Base-by-base conservation (phyloP, 2,797 vertebrate species). In the Pelodytes ibericus region DNA sequence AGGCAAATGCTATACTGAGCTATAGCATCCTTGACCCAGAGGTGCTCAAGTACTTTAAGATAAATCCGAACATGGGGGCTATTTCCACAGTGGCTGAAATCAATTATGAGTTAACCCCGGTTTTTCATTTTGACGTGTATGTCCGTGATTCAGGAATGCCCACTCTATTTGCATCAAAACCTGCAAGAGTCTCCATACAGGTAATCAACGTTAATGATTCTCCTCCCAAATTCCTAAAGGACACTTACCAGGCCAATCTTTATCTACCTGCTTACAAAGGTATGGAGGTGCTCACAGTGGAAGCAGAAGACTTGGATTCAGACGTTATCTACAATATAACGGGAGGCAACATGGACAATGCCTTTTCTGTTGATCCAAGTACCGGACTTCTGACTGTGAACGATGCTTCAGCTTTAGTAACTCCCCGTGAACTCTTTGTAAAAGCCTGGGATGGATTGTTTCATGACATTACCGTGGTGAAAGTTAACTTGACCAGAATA, bases 121-220 rank as follows among this genome's bases (percentile, higher is more conserved):
- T 92, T 81, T 95, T 94, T 84, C 88, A 82, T 51, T 96, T 99
- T 80, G 92, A 77, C 0, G 91, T 99, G 67, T 95, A 96, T 2
- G 95, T 90, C 2, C 92, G 83, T 2, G 97, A 99, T 86, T 94
- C 94, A 0, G 96, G 97, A 74, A 91, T 86, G 57, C 94, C 95
- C 1, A 84, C 87, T 1, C 88, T 95, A 72, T 95, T 91, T 7
- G 94, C 96, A 25, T 84, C 89, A 27, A 91, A 90, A 82, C 91
- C 95, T 18, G 90, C 92, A 82, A 91, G 88, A 83, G 92, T 99
- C 82, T 94, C 87, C 2, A 85, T 99, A 68, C 88, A 80, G 0
- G 66, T 99, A 69, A 87, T 90, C 78, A 93, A 99, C 64, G 84
- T 95, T 67, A 99, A 99, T 33, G 98, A 99, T 80, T 95, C 91